phyloP scores from a whole-genome alignment of 2,797 vertebrate species.

The Hyperoplus immaculatus region DNA sequence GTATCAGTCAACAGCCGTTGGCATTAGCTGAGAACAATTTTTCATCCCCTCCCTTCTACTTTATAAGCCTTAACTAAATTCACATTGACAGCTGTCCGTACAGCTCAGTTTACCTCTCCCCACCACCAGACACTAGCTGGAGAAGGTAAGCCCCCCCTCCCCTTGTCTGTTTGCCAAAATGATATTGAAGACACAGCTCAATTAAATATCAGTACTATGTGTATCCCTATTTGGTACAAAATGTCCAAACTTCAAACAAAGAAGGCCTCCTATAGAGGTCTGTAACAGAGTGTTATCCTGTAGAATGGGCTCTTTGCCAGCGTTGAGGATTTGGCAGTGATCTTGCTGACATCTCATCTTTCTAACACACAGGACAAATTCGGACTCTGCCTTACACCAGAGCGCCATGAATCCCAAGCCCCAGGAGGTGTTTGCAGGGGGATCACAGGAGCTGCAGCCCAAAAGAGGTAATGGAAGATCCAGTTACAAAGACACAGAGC shows the following conservation, averaged over 20 bases:
- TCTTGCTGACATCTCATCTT: constrained; percentile 64
- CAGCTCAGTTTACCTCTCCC: constrained; percentile 96
- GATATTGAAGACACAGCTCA: constrained; percentile 10
- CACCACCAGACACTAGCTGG: constrained; percentile 98
- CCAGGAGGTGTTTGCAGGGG: constrained; percentile 91
- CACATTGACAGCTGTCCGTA: constrained; percentile 99
- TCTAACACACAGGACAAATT: constrained; percentile 92
- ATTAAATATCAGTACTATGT: not conserved
- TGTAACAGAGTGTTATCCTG: not conserved
- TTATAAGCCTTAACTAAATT: constrained; percentile 87
- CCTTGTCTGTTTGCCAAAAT: constrained; percentile 29
- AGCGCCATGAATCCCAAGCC: constrained; percentile 94
- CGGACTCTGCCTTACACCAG: constrained; percentile 98
- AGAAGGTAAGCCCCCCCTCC: constrained; percentile 89
- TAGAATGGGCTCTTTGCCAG: constrained; percentile 12
- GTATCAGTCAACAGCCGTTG: constrained; percentile 33
- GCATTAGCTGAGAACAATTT: constrained; percentile 43
- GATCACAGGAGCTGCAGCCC: constrained; percentile 94
- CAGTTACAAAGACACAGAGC: constrained; percentile 49
- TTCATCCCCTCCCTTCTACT: constrained; percentile 43
- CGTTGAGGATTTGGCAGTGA: constrained; percentile 12
- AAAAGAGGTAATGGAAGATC: constrained; percentile 90
- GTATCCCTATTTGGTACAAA: not conserved
- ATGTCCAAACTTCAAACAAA: constrained; percentile 7
- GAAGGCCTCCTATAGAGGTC: not conserved